Evolutionary conservation across 2,113 vertebrate genomes (phyloP).

Genomic region (Aleadryas rufinucha): DNA sequence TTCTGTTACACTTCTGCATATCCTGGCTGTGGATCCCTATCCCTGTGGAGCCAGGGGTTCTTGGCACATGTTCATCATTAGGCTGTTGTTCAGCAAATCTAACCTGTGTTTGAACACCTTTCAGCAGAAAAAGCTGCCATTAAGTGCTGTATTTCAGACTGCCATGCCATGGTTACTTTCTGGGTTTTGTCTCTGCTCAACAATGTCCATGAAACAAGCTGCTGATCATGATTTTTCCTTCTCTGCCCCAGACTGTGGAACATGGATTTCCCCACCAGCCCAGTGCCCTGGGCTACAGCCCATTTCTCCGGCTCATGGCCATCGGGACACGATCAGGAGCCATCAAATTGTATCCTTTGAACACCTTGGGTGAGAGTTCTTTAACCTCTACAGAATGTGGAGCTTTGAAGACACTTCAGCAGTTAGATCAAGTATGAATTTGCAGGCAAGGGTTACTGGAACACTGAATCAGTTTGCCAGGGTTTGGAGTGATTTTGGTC

Average conservation of each 20-base stretch:
- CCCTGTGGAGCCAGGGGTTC: neutral
- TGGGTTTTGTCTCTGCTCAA: neutral
- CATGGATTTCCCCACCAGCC: slow-evolving; percentile 98
- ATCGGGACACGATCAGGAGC: slow-evolving; percentile 95
- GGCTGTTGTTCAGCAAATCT: neutral
- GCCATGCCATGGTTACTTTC: neutral
- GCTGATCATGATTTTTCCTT: neutral
- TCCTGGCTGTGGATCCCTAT: neutral
- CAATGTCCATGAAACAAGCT: neutral
- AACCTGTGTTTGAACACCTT: neutral
- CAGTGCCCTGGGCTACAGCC: slow-evolving; percentile 92
- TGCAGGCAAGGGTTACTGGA: neutral
- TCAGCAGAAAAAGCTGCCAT: neutral
- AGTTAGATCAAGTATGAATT: neutral
- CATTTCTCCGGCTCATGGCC: slow-evolving; percentile 85
- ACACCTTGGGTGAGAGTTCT: neutral
- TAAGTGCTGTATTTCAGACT: neutral
- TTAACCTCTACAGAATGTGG: neutral
- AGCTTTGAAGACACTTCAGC: neutral
- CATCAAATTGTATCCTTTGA: slow-evolving; percentile 93
- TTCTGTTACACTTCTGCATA: neutral
- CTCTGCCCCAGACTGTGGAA: slow-evolving; percentile 86
- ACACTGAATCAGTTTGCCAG: neutral
- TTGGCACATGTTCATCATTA: neutral
- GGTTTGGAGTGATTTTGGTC: neutral